These are phyloP conservation scores for Neogale vison DNA, from an alignment of 2,113 vertebrate species.

Conservation along the genomic window DNA sequence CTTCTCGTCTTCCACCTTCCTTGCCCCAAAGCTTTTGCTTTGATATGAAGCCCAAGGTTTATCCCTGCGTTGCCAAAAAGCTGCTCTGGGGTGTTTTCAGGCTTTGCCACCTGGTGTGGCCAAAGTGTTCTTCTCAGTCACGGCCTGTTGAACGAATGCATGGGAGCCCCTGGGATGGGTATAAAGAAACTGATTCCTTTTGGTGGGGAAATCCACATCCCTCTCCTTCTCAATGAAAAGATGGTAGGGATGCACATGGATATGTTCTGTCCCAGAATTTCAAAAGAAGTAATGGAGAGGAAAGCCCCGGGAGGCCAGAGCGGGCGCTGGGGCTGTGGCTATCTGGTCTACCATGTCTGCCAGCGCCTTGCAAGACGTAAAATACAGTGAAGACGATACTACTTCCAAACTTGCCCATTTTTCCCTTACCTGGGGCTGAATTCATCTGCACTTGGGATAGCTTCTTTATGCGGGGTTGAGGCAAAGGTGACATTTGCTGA, in stretches of 20 bases:
- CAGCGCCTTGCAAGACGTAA: not conserved
- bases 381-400: fast-evolving
- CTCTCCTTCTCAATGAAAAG: not conserved
- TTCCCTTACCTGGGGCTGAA: not conserved
- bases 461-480: not conserved
- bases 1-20: not conserved
- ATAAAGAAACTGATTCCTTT: not conserved
- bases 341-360: not conserved
- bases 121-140: not conserved
- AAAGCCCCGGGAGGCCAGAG: not conserved
- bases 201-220: not conserved
- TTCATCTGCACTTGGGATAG: not conserved
- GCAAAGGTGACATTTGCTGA: not conserved
- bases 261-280: too few relatives aligned
- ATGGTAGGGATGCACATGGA: too few relatives aligned
- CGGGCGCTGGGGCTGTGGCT: not conserved
- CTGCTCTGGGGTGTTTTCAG: not conserved
- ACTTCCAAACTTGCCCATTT: not conserved
- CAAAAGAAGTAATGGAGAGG: not conserved
- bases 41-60: not conserved
- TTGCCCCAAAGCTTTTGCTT: not conserved
- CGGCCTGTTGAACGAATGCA: fast-evolving
- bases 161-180: not conserved
- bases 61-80: not conserved
- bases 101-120: not conserved